phyloP scores from a whole-genome alignment of 1,140 invertebrate species.

The Drosophila truncata region DNA sequence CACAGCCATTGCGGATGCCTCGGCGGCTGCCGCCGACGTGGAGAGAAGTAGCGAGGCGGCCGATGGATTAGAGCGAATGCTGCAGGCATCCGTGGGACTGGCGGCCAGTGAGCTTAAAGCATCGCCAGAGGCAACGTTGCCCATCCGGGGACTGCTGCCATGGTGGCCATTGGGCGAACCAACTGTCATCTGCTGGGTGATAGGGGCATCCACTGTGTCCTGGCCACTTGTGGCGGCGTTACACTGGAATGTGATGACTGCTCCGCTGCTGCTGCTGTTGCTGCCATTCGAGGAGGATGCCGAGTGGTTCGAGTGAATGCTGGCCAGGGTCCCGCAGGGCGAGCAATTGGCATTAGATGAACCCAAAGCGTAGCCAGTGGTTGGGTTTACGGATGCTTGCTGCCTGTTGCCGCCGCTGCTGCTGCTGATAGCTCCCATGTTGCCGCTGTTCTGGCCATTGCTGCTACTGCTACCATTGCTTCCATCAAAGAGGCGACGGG shows the following conservation, averaged over 20 bases:
- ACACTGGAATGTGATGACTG: constrained; percentile 76
- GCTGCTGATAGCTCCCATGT: constrained; percentile 13
- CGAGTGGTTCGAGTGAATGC: constrained; percentile 79
- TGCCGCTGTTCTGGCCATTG: constrained; percentile 37
- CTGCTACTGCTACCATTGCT: constrained; percentile 54
- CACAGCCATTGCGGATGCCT: constrained; percentile 69
- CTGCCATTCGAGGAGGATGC: constrained; percentile 76
- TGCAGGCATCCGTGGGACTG: constrained; percentile 83
- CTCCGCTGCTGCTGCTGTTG: constrained; percentile 78
- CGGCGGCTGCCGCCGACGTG: constrained; percentile 72
- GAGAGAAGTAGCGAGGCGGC: constrained; percentile 80
- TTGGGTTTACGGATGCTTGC: constrained; percentile 14
- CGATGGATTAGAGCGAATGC: constrained; percentile 84
- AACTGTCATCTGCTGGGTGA: constrained; percentile 51
- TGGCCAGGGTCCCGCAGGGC: constrained; percentile 74
- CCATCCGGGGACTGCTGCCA: constrained; percentile 64
- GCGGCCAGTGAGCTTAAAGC: constrained; percentile 79
- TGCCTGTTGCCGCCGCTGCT: constrained; percentile 26
- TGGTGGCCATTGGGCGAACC: constrained; percentile 74
- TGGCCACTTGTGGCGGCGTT: constrained; percentile 28
- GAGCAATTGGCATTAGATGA: constrained; percentile 50
- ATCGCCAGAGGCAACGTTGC: constrained; percentile 63
- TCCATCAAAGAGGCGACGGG: constrained; percentile 81
- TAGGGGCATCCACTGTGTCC: constrained; percentile 53
- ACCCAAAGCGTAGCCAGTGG: constrained; percentile 23